A percentile compares a stretch with the other conserved stretches of the same genome.
phyloP scores from a whole-genome alignment of 2,888 invertebrate species.

The Eurytoma californica region DNA sequence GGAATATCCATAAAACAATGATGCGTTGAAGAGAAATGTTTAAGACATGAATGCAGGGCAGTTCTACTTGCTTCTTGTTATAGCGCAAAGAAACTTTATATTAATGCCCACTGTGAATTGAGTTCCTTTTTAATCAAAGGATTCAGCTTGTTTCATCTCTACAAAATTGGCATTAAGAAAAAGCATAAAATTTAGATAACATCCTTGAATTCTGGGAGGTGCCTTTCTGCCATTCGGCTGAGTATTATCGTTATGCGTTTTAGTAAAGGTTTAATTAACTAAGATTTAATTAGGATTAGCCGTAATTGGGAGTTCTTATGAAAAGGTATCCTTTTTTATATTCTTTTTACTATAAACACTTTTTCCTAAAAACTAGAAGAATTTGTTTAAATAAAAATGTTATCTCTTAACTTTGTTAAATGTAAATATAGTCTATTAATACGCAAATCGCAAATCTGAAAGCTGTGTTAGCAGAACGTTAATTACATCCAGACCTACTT shows the following conservation, averaged over 20 bases:
- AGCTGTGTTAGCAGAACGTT: too few species aligned
- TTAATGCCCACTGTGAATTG: constrained; percentile 5
- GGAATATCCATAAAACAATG: constrained; percentile 36
- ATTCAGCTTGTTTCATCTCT: background rate
- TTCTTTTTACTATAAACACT: too few species aligned
- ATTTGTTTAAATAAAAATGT: background rate
- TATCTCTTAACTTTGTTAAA: background rate
- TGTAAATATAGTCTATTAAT: too few species aligned
- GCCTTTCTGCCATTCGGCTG: background rate
- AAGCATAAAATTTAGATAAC: background rate
- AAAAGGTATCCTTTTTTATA: background rate
- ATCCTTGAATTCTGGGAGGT: constrained; percentile 3
- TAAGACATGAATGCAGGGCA: constrained; percentile 18
- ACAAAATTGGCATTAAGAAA: background rate
- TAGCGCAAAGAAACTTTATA: background rate
- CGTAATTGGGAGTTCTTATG: constrained; percentile 15
- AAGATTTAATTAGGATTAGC: constrained; percentile 31
- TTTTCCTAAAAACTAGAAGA: background rate
- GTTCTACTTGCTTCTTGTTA: background rate
- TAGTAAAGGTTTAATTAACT: constrained; percentile 19
- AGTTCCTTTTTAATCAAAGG: background rate
- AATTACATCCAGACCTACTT: too few species aligned
- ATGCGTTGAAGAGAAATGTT: constrained; percentile 31
- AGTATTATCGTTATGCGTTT: constrained; percentile 5
- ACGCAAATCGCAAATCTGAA: too few species aligned